Evolutionary conservation across 2,797 vertebrate genomes (phyloP), one percentile per base, ranked within the genome.

Genomic region (Fistularia commersonii): DNA sequence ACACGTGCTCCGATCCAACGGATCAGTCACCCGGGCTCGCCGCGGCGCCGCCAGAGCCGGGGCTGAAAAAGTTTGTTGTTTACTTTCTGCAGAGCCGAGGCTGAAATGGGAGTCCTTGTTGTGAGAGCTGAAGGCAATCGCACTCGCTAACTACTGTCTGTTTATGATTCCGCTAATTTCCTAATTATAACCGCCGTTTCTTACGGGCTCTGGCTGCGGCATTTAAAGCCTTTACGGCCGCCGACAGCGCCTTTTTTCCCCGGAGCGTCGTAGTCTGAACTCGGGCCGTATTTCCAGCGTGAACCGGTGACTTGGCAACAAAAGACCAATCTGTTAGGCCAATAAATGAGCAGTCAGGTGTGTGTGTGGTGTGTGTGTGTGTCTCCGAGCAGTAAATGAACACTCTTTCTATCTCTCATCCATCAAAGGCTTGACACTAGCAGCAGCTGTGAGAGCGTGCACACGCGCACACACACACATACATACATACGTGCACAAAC

Each of bases 281-380:
- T 82, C 72, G 59, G 47, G 71, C 57, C 31, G 65, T 51, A 69
- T 62, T 57, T 75, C 45, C 66, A 65, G 57, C 56, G 13, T 73
- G 65, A 82, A 79, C 64, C 66, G 48, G 79, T 45, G 64, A 80
- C 69, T 45, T 46, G 66, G 82, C 86, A 86, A 88, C 86, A 88
- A 88, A 85, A 85, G 82, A 83, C 81, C 86, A 84, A 88, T 88
- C 82, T 88, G 86, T 88, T 88, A 83, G 80, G 80, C 79, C 81
- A 85, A 82, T 84, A 86, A 85, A 88, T 79, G 79, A 86, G 80
- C 85, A 85, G 77, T 87, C 86, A 86, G 86, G 86, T 88, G 83
- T 82, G 63, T 72, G 71, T 51, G 59, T 48, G 38, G 53, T 54
- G 57, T 60, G 76, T 64, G 64, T 48, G 70, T 61, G 76, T 76